Evolutionary conservation across 2,888 invertebrate species (phyloP).

Genomic region (Drosophila vallismaia): DNA sequence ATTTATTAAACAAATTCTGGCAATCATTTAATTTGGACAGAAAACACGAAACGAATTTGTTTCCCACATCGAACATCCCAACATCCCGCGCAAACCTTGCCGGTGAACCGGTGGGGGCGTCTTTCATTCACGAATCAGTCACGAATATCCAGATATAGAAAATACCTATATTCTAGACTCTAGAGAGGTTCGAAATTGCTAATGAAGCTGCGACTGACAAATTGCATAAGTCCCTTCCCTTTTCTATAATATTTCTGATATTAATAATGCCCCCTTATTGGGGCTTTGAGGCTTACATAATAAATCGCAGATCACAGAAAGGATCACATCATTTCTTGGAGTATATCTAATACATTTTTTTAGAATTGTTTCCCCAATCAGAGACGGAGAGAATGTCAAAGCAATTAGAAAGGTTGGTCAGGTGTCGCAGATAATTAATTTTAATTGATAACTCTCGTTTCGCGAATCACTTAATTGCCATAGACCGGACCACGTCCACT

Average conservation of each 20-base stretch:
- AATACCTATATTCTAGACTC: conserved; percentile 10
- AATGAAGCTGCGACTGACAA: conserved; percentile 24
- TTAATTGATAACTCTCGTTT: conserved; percentile 26
- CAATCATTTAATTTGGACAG: conserved; percentile 27
- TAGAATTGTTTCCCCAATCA: neutral
- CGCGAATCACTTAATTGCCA: conserved; percentile 29
- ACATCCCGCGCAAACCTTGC: neutral
- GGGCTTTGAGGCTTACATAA: neutral
- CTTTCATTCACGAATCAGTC: conserved; percentile 29
- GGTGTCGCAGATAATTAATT: conserved; percentile 36
- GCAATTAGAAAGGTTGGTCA: conserved; percentile 39
- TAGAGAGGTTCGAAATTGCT: conserved; percentile 32
- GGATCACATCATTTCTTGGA: neutral
- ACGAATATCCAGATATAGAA: conserved; percentile 37
- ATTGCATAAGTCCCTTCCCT: conserved; percentile 45
- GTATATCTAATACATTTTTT: neutral
- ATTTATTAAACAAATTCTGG: conserved; percentile 34
- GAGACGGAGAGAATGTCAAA: conserved; percentile 5
- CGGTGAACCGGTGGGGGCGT: conserved; percentile 33
- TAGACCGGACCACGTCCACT: conserved; percentile 14
- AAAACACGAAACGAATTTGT: conserved; percentile 30
- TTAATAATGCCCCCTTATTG: conserved; percentile 3
- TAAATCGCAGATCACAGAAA: neutral
- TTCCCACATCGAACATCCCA: conserved; percentile 15
- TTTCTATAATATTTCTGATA: conserved; percentile 5